Evolutionary conservation across 2,797 vertebrate genomes (phyloP), one percentile per base, ranked within the genome.

Genomic region (Coracias cyanogaster): DNA sequence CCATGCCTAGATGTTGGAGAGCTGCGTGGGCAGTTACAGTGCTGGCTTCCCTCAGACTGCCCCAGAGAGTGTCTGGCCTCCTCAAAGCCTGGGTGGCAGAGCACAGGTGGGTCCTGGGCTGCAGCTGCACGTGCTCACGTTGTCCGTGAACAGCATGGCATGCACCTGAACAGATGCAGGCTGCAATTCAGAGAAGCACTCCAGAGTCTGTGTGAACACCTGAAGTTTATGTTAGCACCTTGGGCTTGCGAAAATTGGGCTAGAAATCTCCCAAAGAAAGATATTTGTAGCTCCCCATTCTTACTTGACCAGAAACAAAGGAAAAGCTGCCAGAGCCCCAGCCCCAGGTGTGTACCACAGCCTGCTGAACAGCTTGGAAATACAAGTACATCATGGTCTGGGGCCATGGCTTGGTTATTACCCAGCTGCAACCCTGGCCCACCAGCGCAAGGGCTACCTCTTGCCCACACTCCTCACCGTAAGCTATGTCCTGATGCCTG

Each of bases 381-480:
- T 13, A 57, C n/a, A 70, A 73, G 52, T 24, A 39, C 41, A n/a
- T 46, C 11, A 11, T 4, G 3, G 35, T 35, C 54, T 35, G 55
- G 19, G 49, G 26, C 62, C 12, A 10, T 11, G 7, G 51, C 24
- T 45, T 48, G 64, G 26, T 58, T 89, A 48, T 54, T 46, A 49
- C 46, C 18, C 60, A 62, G 45, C 51, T 89, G 55, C n/a, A 76
- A 11, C 20, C n/a, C 35, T 6, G 2, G 58, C 21, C 48, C 51
- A n/a, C 6, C 15, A 21, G 37, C 5, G 21, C 64, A 73, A 61
- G 67, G 41, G 49, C 58, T 22, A 17, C 26, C 37, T 79, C 60
- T 74, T 5, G 2, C 0, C 31, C 24, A 14, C 1, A 4, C 12
- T 3, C 24, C 69, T 66, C 48, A 18, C 51, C 48, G 2, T 8